These are phyloP conservation scores for Sinhomidia bicolor DNA, from an alignment of 2,888 invertebrate species.

Conservation along the genomic window DNA sequence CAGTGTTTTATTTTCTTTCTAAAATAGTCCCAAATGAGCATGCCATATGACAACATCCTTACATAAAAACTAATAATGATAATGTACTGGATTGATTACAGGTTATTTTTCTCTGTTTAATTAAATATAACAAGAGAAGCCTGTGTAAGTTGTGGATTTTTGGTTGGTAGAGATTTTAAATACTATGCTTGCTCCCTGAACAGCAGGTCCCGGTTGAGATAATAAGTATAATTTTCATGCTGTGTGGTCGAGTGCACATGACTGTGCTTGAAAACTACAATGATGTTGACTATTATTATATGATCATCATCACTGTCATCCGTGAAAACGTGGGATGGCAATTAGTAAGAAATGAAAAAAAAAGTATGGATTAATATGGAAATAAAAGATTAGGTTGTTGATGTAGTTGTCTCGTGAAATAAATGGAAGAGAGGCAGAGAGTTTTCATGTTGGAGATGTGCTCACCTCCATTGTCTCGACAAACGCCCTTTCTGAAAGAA, in stretches of 20 bases:
- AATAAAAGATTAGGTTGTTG: constrained; percentile 33
- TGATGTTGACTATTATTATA: constrained; percentile 8
- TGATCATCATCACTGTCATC: neutral
- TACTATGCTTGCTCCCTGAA: constrained; percentile 47
- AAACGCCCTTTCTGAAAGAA: neutral
- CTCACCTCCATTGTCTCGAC: constrained; percentile 39
- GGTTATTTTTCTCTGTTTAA: constrained; percentile 22
- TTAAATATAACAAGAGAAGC: constrained; percentile 1
- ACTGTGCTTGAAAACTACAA: too few species aligned
- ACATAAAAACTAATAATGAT: too few species aligned
- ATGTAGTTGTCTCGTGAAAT: neutral
- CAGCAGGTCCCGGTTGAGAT: constrained; percentile 12
- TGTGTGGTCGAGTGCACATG: too few species aligned
- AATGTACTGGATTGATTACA: constrained; percentile 11
- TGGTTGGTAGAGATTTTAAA: constrained; percentile 6
- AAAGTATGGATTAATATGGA: constrained; percentile 34
- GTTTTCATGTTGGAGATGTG: constrained; percentile 34
- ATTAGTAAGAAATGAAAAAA: neutral
- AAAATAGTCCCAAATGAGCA: too few species aligned
- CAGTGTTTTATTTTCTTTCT: too few species aligned
- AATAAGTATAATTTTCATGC: too few species aligned
- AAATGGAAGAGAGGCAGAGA: neutral
- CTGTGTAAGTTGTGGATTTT: neutral
- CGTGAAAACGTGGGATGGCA: neutral
- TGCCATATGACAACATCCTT: too few species aligned